Evolutionary conservation across 1,140 invertebrate species (phyloP), one percentile per base, ranked within the genome.

Genomic region (Grapholita molesta): DNA sequence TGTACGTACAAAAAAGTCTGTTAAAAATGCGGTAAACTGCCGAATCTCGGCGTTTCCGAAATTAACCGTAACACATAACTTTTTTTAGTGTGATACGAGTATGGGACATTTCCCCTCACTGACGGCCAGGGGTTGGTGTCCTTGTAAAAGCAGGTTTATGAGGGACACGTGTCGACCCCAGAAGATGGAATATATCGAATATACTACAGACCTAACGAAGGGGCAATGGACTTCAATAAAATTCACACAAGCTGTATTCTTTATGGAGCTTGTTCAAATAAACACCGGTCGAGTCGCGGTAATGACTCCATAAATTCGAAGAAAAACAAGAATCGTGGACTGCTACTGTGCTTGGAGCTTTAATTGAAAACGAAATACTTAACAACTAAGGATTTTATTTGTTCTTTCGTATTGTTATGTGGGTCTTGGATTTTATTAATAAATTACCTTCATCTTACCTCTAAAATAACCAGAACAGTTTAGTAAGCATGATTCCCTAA

Each of bases 61-160:
- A 61, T 61, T 61, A 30, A 61, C 55, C 55, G 55, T 61, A 61
- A 32, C n/a, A 32, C 28, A 32, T 30, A 15, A 61, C 55, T 61
- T 61, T 85, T 82, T 81, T 89, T 85, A 78, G 72, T 73, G 70
- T 68, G 70, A 67, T 66, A n/a, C n/a, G n/a, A n/a, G n/a, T n/a
- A 68, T 76, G 73, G 65, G 68, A 57, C 75, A 71, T 69, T 76
- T 74, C 76, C 74, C 74, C 67, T 70, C 68, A 70, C 70, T 72
- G 68, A 75, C 72, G 72, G 66, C 66, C 74, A 79, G 79, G 80
- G 78, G 80, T 76, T 74, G 79, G 77, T 76, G 77, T 73, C 74
- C 77, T 77, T 76, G 79, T 88, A 84, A 84, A 84, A 85, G 81
- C 78, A 84, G 83, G 80, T 90, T 90, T 90, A 90, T 84, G 83